These are phyloP conservation scores for Caerostris darwini DNA, from an alignment of 1,140 invertebrate species.

Conservation along the genomic window DNA sequence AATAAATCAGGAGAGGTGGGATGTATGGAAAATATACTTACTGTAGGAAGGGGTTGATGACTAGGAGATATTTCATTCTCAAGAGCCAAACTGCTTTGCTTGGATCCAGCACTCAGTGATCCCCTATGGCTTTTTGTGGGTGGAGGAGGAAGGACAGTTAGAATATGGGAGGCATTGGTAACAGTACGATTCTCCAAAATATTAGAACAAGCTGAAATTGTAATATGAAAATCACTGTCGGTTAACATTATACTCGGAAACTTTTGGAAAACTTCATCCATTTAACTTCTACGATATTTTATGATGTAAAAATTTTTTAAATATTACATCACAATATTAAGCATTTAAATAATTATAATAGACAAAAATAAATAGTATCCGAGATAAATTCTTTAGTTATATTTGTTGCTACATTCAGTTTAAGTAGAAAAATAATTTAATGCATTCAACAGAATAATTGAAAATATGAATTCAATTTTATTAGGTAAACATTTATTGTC, in stretches of 20 bases:
- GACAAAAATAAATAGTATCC: too few relatives aligned
- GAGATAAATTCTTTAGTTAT: too few relatives aligned
- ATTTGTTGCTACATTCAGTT: too few relatives aligned
- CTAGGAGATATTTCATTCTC: conserved; percentile 75
- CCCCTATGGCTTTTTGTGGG: conserved; percentile 67
- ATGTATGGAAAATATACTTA: not conserved
- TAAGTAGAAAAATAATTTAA: too few relatives aligned
- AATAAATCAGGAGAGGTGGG: too few relatives aligned
- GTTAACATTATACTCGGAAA: not conserved
- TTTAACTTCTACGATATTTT: not conserved
- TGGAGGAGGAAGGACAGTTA: conserved; percentile 61
- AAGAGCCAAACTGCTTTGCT: conserved; percentile 28
- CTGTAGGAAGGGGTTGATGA: conserved; percentile 68
- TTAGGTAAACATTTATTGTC: too few relatives aligned
- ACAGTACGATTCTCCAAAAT: conserved; percentile 62
- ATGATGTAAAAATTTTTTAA: not conserved
- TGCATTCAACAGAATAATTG: too few relatives aligned
- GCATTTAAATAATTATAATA: too few relatives aligned
- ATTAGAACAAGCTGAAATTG: conserved; percentile 44
- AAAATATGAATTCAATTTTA: too few relatives aligned
- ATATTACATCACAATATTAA: too few relatives aligned
- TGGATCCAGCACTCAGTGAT: not conserved
- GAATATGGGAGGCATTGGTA: conserved; percentile 49
- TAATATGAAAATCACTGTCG: not conserved
- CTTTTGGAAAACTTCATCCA: not conserved